These are phyloP conservation scores for Chaetophractus vellerosus DNA, from an alignment of 2,797 vertebrate genomes.

Conservation along the genomic window DNA sequence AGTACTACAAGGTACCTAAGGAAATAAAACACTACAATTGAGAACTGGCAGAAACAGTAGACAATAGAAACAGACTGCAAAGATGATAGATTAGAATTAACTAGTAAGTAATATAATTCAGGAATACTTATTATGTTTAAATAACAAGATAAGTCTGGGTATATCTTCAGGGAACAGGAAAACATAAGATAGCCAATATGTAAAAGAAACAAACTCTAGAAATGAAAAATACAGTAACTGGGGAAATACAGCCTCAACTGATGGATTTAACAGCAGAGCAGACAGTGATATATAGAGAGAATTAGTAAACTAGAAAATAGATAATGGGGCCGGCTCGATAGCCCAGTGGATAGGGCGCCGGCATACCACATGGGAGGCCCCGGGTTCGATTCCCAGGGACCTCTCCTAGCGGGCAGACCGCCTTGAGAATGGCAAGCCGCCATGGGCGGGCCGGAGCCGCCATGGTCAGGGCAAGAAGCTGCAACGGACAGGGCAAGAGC, in stretches of 20 bases:
- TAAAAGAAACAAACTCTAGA: background rate
- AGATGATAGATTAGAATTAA: background rate
- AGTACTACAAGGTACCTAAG: background rate
- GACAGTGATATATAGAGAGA: background rate
- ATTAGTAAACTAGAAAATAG: slow-evolving; percentile 1
- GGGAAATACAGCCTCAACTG: background rate
- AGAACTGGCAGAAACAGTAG: background rate
- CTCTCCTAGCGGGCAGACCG: no score
- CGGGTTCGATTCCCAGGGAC: no score
- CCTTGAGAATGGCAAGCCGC: no score
- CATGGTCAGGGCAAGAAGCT: no score
- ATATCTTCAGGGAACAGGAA: background rate
- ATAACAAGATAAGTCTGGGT: background rate
- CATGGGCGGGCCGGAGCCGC: no score
- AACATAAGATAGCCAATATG: background rate
- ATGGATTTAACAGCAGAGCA: background rate
- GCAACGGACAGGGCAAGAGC: no score
- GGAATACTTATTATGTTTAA: background rate
- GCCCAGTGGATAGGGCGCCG: no score
- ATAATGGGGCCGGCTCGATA: no score
- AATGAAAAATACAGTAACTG: background rate
- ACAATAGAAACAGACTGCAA: background rate
- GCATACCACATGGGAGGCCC: no score
- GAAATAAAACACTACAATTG: background rate
- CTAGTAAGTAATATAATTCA: background rate